Evolutionary conservation across 2,113 vertebrate species (phyloP).

Genomic region (Dromaius novaehollandiae): DNA sequence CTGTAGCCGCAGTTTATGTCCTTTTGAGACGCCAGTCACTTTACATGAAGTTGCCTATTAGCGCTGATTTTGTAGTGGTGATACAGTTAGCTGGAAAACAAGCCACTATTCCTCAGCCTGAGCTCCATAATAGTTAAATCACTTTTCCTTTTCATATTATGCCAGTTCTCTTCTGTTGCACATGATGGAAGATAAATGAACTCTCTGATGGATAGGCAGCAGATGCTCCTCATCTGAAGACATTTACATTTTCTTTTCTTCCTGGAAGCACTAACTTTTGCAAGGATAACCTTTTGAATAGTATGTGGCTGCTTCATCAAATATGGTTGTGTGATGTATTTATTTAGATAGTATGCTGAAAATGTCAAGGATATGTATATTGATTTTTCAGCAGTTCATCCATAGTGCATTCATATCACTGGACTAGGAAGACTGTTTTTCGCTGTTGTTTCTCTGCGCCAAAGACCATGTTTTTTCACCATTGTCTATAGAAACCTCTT

Average conservation of each 20-base stretch:
- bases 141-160: neutral
- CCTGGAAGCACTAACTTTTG: neutral
- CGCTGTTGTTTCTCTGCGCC: neutral
- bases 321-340: neutral
- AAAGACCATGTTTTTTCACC: rapidly evolving
- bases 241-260: neutral
- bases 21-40: neutral
- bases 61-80: neutral
- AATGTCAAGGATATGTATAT: neutral
- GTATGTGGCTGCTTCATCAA: neutral
- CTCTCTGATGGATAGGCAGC: neutral
- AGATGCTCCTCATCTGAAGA: conserved; percentile 9
- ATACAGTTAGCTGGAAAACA: neutral
- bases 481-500: neutral
- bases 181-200: neutral
- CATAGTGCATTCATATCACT: neutral
- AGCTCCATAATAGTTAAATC: neutral
- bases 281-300: neutral
- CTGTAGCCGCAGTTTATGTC: neutral
- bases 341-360: neutral
- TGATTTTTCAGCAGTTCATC: neutral
- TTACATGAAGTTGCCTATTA: neutral
- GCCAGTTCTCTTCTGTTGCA: neutral
- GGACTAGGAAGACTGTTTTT: neutral
- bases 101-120: neutral